Conservation (phyloP, 2,113 vertebrate species). For the Anarhynchus alexandrinus region DNA sequence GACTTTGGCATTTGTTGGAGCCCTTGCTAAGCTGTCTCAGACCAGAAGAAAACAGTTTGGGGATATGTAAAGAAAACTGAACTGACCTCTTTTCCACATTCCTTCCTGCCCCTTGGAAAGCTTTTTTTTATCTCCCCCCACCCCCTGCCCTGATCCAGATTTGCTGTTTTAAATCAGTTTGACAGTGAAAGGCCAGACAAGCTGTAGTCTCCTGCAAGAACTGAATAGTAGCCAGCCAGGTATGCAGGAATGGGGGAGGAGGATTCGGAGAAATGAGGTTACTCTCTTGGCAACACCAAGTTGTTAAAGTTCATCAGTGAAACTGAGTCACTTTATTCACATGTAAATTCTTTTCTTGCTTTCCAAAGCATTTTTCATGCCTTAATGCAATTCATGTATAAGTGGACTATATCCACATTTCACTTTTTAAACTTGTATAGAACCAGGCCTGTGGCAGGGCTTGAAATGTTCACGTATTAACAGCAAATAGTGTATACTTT, state of each 20-base stretch:
- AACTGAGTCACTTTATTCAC: not conserved
- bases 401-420: not conserved
- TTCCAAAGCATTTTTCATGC: not conserved
- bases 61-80: not conserved
- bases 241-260: not conserved
- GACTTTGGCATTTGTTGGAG: not conserved
- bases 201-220: not conserved
- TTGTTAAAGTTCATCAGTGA: not conserved
- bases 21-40: not conserved
- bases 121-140: no score
- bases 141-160: not conserved
- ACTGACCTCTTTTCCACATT: not conserved
- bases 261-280: not conserved
- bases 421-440: not conserved
- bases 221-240: not conserved
- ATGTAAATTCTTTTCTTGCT: not conserved
- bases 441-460: not conserved
- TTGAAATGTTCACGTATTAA: not conserved
- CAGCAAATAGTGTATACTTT: not conserved
- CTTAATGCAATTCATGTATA: not conserved
- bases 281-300: not conserved
- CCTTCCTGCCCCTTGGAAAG: not conserved
- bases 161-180: not conserved
- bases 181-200: not conserved
- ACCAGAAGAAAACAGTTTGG: not conserved